A percentile compares a stretch with the other conserved stretches of the same genome.
phyloP scores from a whole-genome alignment of 2,888 invertebrate genomes.

The Sminthurinus aureus region DNA sequence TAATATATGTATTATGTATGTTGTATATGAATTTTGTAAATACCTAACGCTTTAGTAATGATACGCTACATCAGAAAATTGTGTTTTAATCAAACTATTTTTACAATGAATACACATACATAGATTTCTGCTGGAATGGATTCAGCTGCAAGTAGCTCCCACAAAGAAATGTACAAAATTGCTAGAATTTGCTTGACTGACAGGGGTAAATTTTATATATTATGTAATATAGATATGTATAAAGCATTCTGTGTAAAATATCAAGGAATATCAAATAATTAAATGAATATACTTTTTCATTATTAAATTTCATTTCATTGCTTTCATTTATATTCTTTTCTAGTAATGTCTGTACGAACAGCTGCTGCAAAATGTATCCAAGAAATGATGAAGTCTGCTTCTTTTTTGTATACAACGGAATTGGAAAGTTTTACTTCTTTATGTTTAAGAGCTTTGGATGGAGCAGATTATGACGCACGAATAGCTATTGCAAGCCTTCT shows the following conservation, averaged over 20 bases:
- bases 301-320: no score
- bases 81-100: background rate
- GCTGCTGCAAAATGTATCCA: slow-evolving; percentile 76
- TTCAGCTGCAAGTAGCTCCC: slow-evolving; percentile 82
- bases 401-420: slow-evolving; percentile 73
- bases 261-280: no score
- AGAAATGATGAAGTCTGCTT: slow-evolving; percentile 55
- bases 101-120: slow-evolving; percentile 25
- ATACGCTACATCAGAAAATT: no score
- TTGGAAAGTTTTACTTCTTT: slow-evolving; percentile 90
- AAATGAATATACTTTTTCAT: no score
- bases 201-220: slow-evolving; percentile 84
- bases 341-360: slow-evolving; percentile 81
- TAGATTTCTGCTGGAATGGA: slow-evolving; percentile 93
- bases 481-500: slow-evolving; percentile 91
- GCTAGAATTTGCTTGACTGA: slow-evolving; percentile 88
- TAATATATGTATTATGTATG: background rate
- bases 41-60: no score
- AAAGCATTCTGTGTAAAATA: background rate
- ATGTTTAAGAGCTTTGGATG: slow-evolving; percentile 90
- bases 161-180: slow-evolving; percentile 91
- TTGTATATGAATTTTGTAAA: no score
- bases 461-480: slow-evolving; percentile 89
- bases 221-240: no score
- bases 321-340: background rate